Conservation (phyloP, 23 tunicate genomes). For the Botrylloides violaceus region DNA sequence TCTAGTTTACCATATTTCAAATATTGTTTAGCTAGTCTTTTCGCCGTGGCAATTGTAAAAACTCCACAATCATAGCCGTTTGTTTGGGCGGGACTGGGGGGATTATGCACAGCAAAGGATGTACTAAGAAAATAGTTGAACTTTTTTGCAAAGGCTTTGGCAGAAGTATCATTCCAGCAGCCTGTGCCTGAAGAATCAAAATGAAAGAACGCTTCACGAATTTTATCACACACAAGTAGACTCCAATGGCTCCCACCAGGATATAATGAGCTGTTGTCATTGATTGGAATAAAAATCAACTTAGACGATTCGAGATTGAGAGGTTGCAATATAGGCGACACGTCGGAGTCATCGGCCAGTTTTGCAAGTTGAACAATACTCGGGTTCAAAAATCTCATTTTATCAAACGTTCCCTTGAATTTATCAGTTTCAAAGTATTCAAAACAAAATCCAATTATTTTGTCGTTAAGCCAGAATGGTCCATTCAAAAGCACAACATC, state of each 20-base stretch:
- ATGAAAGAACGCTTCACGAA: constrained; percentile 1
- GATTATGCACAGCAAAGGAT: neutral
- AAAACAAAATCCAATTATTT: constrained; percentile 59
- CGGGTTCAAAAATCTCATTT: constrained; percentile 23
- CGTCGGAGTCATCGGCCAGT: constrained; percentile 9
- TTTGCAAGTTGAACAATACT: constrained; percentile 32
- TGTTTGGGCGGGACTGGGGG: constrained; percentile 6
- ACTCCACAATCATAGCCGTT: constrained; percentile 27
- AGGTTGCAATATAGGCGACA: constrained; percentile 11
- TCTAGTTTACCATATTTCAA: neutral
- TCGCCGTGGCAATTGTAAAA: neutral
- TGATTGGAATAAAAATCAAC: constrained; percentile 32
- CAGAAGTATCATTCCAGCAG: neutral
- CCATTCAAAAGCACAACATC: constrained; percentile 34
- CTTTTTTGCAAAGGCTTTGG: neutral
- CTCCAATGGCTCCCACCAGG: constrained; percentile 58
- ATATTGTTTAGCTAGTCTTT: neutral
- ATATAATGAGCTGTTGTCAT: constrained; percentile 20
- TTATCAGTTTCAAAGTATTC: constrained; percentile 33
- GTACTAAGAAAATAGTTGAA: neutral
- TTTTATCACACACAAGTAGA: constrained; percentile 1
- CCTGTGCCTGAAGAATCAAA: constrained; percentile 18
- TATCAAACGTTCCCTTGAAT: constrained; percentile 1
- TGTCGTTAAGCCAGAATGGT: constrained; percentile 68
- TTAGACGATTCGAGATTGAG: constrained; percentile 18